Percentiles rank a stretch among this genome's conserved stretches.
These are phyloP conservation scores for Chymomyza procnemis DNA, from an alignment of 2,888 invertebrate genomes.

Conservation along the genomic window DNA sequence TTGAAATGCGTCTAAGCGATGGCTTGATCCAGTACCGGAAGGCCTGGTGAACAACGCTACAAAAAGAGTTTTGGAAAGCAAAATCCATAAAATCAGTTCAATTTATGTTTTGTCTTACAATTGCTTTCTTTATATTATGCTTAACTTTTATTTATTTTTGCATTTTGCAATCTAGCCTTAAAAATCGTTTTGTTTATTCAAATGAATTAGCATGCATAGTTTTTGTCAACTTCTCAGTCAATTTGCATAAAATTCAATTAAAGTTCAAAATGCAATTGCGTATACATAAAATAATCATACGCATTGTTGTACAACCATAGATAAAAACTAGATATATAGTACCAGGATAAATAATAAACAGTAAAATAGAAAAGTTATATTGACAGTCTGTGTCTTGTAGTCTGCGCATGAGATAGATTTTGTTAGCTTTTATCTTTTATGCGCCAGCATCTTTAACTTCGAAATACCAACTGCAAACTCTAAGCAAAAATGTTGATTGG, in stretches of 20 bases:
- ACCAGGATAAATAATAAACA: neutral
- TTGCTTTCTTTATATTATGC: too few relatives aligned
- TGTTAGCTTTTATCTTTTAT: neutral
- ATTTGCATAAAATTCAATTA: conserved; percentile 68
- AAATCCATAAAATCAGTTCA: too few relatives aligned
- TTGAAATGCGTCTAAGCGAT: too few relatives aligned
- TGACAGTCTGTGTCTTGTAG: conserved; percentile 33
- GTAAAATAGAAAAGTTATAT: conserved; percentile 21
- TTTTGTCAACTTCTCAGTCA: conserved; percentile 1
- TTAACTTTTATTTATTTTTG: too few relatives aligned
- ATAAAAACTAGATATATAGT: neutral
- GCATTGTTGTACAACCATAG: conserved; percentile 45
- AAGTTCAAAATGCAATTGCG: conserved; percentile 51
- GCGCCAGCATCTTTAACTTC: conserved; percentile 16
- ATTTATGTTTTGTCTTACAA: too few relatives aligned
- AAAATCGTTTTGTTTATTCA: conserved; percentile 51
- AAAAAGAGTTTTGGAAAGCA: too few relatives aligned
- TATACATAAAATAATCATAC: conserved; percentile 57
- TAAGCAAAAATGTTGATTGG: conserved; percentile 49
- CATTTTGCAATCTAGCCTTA: neutral
- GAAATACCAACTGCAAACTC: conserved; percentile 2
- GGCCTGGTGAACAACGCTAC: too few relatives aligned
- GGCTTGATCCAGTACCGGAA: too few relatives aligned
- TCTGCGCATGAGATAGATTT: conserved; percentile 34
- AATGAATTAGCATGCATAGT: conserved; percentile 31